A percentile compares a stretch with the other conserved stretches of the same genome.
phyloP scores from a whole-genome alignment of 2,888 invertebrate species.

The Hemicrepidius hirtus region DNA sequence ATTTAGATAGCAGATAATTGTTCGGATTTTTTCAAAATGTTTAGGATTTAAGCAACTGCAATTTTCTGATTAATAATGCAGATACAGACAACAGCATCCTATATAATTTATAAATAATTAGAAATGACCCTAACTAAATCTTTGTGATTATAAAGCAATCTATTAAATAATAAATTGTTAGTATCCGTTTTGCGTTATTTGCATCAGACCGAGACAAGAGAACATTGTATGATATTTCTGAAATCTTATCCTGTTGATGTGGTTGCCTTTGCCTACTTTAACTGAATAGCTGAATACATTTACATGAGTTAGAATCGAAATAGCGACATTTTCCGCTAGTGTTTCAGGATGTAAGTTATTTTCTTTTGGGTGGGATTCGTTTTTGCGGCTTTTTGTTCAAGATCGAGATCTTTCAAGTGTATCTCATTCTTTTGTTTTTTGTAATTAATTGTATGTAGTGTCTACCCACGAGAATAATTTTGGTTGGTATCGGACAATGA shows the following conservation, averaged over 20 bases:
- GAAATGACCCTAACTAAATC: neutral
- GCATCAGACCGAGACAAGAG: slow-evolving; percentile 13
- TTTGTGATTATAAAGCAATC: neutral
- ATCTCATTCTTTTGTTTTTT: slow-evolving; percentile 24
- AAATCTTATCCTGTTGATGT: slow-evolving; percentile 43
- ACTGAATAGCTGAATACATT: slow-evolving; percentile 58
- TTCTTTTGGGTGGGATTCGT: slow-evolving; percentile 20
- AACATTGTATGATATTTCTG: slow-evolving; percentile 22
- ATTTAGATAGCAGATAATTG: too few relatives aligned
- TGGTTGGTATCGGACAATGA: neutral
- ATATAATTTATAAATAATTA: too few relatives aligned
- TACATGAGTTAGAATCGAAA: slow-evolving; percentile 58
- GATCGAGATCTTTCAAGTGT: slow-evolving; percentile 25
- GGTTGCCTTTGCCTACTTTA: slow-evolving; percentile 43
- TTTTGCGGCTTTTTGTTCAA: neutral
- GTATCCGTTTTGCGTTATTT: slow-evolving; percentile 9
- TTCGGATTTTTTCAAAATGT: too few relatives aligned
- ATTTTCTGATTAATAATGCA: too few relatives aligned
- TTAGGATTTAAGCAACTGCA: too few relatives aligned
- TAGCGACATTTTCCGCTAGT: slow-evolving; percentile 54
- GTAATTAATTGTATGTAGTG: slow-evolving; percentile 22
- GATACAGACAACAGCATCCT: too few relatives aligned
- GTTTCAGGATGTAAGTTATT: slow-evolving; percentile 42
- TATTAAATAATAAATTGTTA: slow-evolving; percentile 5
- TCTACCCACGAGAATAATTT: neutral